Base-by-base conservation (phyloP, 2,797 vertebrate genomes). In the Vespertilio murinus region DNA sequence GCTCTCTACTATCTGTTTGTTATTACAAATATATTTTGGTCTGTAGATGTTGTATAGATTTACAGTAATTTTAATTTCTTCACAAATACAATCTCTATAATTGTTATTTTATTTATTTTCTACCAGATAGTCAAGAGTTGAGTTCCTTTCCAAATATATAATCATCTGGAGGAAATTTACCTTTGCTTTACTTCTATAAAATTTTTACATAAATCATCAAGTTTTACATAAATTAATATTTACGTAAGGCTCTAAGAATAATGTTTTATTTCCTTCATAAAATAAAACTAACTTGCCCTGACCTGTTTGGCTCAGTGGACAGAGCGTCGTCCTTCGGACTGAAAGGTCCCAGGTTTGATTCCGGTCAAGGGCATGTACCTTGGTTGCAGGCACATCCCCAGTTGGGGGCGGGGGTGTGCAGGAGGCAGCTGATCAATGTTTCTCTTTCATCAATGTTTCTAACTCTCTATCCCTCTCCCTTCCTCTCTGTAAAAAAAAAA, bases 261-360 rank as follows among this genome's bases (percentile, higher is more conserved):
- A 20, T 82, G 45, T 81, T 87, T 71, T 54, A 75, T 83, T 90
- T 83, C 42, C 20, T 88, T 92, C 33, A 87, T 49, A 61, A 92
- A 84, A 59, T 33, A 28, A 79, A 79, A 61, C 56, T 54, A 84
- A 80, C 40, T 77, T 38, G n/a, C n/a, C n/a, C n/a, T n/a, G n/a
- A n/a, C n/a, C n/a, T n/a, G n/a, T n/a, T n/a, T n/a, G n/a, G n/a
- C n/a, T n/a, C n/a, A n/a, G n/a, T n/a, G n/a, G n/a, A n/a, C n/a
- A n/a, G n/a, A n/a, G n/a, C n/a, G n/a, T n/a, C n/a, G n/a, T n/a
- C n/a, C n/a, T n/a, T n/a, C n/a, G n/a, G n/a, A n/a, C n/a, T n/a
- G n/a, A n/a, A n/a, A n/a, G n/a, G n/a, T n/a, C n/a, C n/a, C n/a
- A n/a, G n/a, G n/a, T n/a, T n/a, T n/a, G n/a, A n/a, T n/a, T n/a